Evolutionary conservation across 2,888 invertebrate genomes (phyloP), one percentile per base, ranked within the genome.

Genomic region (Hemicrepidius hirtus): DNA sequence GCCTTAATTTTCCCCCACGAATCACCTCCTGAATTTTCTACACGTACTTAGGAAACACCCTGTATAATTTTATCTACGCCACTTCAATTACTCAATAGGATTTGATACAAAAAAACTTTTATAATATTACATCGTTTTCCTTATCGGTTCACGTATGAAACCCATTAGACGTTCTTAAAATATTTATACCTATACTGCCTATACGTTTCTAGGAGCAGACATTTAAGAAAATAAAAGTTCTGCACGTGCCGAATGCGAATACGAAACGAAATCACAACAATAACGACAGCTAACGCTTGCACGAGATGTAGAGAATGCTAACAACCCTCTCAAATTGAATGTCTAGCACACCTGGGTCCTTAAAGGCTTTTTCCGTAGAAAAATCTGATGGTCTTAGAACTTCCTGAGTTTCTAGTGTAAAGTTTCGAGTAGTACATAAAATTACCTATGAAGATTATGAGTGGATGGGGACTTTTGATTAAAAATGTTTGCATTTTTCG

Each of bases 241-340:
- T 16, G 49, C 50, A 66, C 66, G 71, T 71, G 71, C 66, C 65
- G 67, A 72, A 72, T 68, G 46, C 59, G 53, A 64, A 55, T 55
- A 35, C 53, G 55, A 40, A 72, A 63, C 24, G 49, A 68, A 71
- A 67, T 67, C 71, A 63, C 67, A 63, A 72, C 71, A 72, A 68
- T 68, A 72, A 67, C 71, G 67, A 35, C 32, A 63, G 53, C 60
- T 66, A 71, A 32, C 57, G 28, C 40, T 44, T 65, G 62, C 24
- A 57, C 37, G 37, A 71, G 53, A 66, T 49, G 66, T 49, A 32
- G 49, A 21, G 50, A 66, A 71, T 53, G 66, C 53, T 63, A 63
- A 63, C 64, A 59, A 59, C 70, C 57, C 63, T 57, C 60, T 63
- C 63, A 49, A 63, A 49, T 63, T 63, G 63, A 63, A 63, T 62